Evolutionary conservation across 2,113 vertebrate species (phyloP).

Genomic region (Ursus arctos): DNA sequence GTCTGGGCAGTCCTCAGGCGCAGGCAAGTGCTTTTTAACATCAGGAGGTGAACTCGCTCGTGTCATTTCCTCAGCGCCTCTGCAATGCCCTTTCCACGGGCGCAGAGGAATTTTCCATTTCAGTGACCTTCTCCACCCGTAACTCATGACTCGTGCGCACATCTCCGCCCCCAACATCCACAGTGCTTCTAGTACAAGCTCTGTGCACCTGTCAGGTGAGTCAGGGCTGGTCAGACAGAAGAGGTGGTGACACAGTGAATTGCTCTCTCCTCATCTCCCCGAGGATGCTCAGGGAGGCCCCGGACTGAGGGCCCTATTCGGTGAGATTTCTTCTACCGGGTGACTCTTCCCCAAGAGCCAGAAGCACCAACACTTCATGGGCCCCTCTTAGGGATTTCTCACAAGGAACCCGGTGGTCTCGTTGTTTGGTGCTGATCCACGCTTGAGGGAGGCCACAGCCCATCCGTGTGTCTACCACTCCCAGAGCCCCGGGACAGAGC

Average conservation of each 20-base stretch:
- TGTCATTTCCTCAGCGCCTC: background rate
- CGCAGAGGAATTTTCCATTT: background rate
- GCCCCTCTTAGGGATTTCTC: too few relatives aligned
- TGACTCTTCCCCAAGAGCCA: background rate
- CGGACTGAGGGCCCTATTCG: too few relatives aligned
- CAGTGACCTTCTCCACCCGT: slow-evolving; percentile 25
- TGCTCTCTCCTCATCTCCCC: background rate
- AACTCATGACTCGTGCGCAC: background rate
- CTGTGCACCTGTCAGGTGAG: background rate
- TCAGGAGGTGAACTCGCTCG: background rate
- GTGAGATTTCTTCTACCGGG: background rate
- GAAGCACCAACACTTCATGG: background rate
- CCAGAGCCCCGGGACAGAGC: background rate
- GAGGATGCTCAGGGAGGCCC: background rate
- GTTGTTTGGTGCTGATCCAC: background rate
- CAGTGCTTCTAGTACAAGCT: background rate
- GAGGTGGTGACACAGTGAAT: background rate
- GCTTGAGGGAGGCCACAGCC: too few relatives aligned
- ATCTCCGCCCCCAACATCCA: background rate
- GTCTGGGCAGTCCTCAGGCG: accelerated
- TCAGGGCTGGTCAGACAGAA: background rate
- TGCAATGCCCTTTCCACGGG: background rate
- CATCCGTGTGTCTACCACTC: accelerated
- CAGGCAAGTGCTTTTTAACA: accelerated
- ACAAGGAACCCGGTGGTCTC: background rate